These are phyloP conservation scores for Calliphora vicina DNA, from an alignment of 1,140 invertebrate species.

Conservation along the genomic window DNA sequence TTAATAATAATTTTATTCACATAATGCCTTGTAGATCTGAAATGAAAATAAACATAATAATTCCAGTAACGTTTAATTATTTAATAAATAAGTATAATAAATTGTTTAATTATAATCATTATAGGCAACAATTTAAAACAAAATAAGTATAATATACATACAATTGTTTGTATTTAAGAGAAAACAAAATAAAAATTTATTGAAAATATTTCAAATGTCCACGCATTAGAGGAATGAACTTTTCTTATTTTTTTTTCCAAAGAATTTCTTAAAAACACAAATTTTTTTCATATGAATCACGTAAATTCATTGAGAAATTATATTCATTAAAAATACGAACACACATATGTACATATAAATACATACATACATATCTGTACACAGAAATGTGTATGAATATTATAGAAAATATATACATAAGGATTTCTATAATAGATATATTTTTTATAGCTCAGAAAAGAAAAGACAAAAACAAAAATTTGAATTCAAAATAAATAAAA, in stretches of 20 bases:
- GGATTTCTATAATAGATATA: too few relatives aligned
- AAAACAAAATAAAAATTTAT: not conserved
- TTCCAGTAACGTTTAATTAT: not conserved
- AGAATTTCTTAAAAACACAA: conserved; percentile 23
- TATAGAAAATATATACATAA: not conserved
- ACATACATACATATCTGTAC: not conserved
- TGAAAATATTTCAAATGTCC: not conserved
- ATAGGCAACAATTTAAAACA: too few relatives aligned
- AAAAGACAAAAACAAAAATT: too few relatives aligned
- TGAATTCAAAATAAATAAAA: too few relatives aligned
- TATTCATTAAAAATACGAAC: conserved; percentile 5
- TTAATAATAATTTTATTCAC: not conserved
- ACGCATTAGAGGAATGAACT: conserved; percentile 26
- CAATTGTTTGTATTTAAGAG: not conserved
- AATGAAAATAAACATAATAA: not conserved
- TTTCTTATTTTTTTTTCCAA: conserved; percentile 17
- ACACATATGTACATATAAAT: conserved; percentile 20
- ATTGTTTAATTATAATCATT: too few relatives aligned
- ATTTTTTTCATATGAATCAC: conserved; percentile 29
- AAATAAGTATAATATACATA: not conserved
- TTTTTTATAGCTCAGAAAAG: too few relatives aligned
- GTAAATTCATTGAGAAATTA: conserved; percentile 27
- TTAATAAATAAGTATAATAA: not conserved
- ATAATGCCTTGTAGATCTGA: conserved; percentile 22
- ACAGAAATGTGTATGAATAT: not conserved